Evolutionary conservation across 2,888 invertebrate genomes (phyloP), one percentile per base, ranked within the genome.

Genomic region (Gisinianus flammeolus): DNA sequence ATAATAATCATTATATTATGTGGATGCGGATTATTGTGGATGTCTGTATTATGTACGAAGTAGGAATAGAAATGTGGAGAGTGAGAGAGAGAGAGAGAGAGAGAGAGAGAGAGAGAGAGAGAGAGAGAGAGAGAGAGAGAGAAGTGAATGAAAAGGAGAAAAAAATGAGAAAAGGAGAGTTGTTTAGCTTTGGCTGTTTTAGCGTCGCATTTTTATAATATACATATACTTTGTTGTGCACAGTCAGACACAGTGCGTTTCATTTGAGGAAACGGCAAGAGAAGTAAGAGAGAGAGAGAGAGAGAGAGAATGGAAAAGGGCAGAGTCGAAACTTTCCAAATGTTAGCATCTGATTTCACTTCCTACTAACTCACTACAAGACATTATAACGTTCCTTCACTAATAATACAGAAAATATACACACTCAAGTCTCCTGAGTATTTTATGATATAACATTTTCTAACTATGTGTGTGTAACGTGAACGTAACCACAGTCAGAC

Each of bases 291-390:
- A 58, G 24, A 58, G 8, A 58, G 58, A 76, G 76, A 66, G 76
- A 76, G 76, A 76, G 66, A 71, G 68, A 67, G 78, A 78, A 74
- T 74, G 78, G 78, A 78, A 78, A 78, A 78, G 78, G 78, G 78
- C 78, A 78, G 78, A 78, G 78, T 73, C 78, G 69, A 70, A 70
- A 78, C 78, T 78, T 78, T 78, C 78, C 78, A 78, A 74, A 78
- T 74, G 62, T 62, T 62, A 78, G 54, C 74, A 78, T 58, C 73
- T 78, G 78, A 78, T 78, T 78, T 78, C 78, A 78, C 78, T 78
- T 78, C 78, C 78, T 78, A 78, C 70, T 78, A 64, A 35, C 35
- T 35, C 5, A 5, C 5, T 8, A 35, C 35, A 8, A 35, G 35
- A 35, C 35, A 35, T 8, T 8, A 12, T 35, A 8, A 8, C 35